A percentile compares a stretch with the other conserved stretches of the same genome.
phyloP scores from a whole-genome alignment of 2,888 invertebrate species.

The Cacoxenus indagator region DNA sequence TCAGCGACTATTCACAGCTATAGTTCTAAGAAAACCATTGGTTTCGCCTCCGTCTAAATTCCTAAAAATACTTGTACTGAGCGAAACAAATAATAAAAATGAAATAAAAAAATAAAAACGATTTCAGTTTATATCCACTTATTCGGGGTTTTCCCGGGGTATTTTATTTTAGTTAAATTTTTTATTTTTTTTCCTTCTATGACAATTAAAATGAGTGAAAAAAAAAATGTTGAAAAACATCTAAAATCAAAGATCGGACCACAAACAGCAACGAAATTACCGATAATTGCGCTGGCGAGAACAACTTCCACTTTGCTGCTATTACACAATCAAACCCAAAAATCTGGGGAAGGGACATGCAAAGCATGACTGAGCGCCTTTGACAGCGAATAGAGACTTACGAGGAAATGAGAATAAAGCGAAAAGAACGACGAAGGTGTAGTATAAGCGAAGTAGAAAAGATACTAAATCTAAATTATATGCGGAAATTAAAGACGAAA shows the following conservation, averaged over 20 bases:
- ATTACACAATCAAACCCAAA: not conserved
- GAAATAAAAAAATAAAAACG: not conserved
- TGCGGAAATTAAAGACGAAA: slow-evolving; percentile 30
- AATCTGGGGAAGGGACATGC: not conserved
- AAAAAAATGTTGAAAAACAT: not conserved
- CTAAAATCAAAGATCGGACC: not conserved
- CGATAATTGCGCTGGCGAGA: slow-evolving; percentile 35
- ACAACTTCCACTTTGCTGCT: not conserved
- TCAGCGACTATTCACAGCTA: too few relatives aligned
- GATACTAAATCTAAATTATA: slow-evolving; percentile 39
- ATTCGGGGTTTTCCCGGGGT: not conserved
- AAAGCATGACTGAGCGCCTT: not conserved
- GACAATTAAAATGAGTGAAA: not conserved
- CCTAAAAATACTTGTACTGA: too few relatives aligned
- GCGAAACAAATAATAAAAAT: not conserved
- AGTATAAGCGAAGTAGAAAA: slow-evolving; percentile 9
- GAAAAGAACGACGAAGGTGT: not conserved
- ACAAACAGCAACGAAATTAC: slow-evolving; percentile 30
- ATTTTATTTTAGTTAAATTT: too few relatives aligned
- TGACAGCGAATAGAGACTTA: not conserved
- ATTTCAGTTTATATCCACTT: not conserved
- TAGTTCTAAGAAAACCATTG: too few relatives aligned
- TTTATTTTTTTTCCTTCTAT: not conserved
- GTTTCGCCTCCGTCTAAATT: too few relatives aligned
- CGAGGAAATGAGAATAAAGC: slow-evolving; percentile 3